Conservation (phyloP, 2,888 invertebrate genomes). For the Chrysolina americana region DNA sequence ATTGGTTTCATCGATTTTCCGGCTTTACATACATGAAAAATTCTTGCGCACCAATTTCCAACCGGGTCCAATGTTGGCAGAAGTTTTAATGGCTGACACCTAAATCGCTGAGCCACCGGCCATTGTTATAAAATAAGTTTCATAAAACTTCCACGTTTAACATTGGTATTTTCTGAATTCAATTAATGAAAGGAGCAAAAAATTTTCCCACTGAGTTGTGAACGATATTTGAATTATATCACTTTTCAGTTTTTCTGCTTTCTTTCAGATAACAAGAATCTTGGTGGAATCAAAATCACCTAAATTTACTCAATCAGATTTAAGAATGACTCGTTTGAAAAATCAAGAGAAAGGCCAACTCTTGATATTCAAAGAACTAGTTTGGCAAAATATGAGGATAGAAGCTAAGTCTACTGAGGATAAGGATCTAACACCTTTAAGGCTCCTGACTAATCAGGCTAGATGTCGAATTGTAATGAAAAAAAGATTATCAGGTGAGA, state of each 20-base stretch:
- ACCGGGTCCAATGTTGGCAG: no score
- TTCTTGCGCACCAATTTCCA: no score
- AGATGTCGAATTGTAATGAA: conserved; percentile 96
- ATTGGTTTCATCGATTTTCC: no score
- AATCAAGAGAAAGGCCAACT: conserved; percentile 91
- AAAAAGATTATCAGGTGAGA: conserved; percentile 86
- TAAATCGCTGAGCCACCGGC: no score
- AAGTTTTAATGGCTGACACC: no score
- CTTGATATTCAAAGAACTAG: conserved; percentile 96
- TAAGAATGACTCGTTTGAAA: conserved; percentile 92
- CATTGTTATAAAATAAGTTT: no score
- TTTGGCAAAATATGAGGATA: conserved; percentile 97
- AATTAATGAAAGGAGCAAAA: no score
- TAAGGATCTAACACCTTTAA: conserved; percentile 86
- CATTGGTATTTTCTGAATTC: no score
- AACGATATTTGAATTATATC: no score
- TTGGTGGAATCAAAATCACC: conserved; percentile 95
- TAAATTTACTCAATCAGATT: conserved; percentile 88
- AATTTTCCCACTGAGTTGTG: no score
- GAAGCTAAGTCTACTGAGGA: conserved; percentile 91
- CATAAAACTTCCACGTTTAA: no score
- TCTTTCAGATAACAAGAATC: conserved; percentile 87
- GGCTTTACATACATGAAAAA: no score
- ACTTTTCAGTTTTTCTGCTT: not conserved
- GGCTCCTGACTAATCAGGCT: conserved; percentile 94